phyloP scores from a whole-genome alignment of 2,888 invertebrate genomes.

The Troides oblongomaculatus region DNA sequence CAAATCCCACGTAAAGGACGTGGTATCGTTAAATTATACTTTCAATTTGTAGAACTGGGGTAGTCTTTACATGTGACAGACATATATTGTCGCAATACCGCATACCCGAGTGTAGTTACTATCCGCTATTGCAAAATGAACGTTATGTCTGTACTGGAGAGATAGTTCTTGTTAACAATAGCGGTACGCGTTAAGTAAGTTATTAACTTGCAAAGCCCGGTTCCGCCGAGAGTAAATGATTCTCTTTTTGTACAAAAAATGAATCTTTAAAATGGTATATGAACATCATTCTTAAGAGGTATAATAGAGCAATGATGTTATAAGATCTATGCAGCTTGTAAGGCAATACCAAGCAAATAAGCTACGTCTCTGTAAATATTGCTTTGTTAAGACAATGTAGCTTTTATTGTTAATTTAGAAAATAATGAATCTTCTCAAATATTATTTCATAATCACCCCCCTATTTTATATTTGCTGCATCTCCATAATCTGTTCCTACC shows the following conservation, averaged over 20 bases:
- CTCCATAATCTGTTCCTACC: too few relatives aligned
- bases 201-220: constrained; percentile 2
- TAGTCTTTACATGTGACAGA: constrained; percentile 1
- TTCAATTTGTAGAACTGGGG: constrained; percentile 2
- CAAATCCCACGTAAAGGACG: background rate
- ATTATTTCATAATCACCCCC: too few relatives aligned
- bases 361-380: too few relatives aligned
- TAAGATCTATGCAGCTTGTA: background rate
- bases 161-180: background rate
- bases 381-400: too few relatives aligned
- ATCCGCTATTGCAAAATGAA: background rate
- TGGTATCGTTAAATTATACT: background rate
- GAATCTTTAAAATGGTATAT: background rate
- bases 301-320: background rate
- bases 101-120: background rate
- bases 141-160: background rate
- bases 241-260: background rate
- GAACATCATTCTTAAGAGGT: background rate
- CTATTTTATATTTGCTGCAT: too few relatives aligned
- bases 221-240: background rate
- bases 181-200: background rate
- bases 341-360: too few relatives aligned
- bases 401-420: too few relatives aligned
- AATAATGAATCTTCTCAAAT: too few relatives aligned
- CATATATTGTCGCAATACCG: constrained; percentile 1